Percentiles rank a stretch among this genome's conserved stretches.
Conservation (phyloP, 2,113 vertebrate species). For the Chrysochloris asiatica region DNA sequence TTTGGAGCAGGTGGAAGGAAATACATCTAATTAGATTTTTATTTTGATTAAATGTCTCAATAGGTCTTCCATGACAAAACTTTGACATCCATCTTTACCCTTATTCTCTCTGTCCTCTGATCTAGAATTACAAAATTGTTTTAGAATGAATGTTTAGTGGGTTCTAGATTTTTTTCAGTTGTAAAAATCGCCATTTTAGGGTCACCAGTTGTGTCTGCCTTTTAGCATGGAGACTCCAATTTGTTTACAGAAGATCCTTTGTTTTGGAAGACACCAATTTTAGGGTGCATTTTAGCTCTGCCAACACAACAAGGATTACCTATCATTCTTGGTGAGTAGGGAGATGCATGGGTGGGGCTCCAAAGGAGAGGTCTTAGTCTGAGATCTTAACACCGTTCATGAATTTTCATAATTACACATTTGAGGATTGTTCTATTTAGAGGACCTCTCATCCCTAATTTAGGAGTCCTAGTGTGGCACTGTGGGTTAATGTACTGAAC, state of each 20-base stretch:
- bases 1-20: slow-evolving; percentile 28
- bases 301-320: background rate
- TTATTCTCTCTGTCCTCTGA: slow-evolving; percentile 16
- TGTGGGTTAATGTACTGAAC: too few relatives aligned
- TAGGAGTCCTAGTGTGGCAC: too few relatives aligned
- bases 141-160: background rate
- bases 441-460: too few relatives aligned
- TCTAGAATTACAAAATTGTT: slow-evolving; percentile 40
- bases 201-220: background rate
- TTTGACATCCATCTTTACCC: slow-evolving; percentile 1
- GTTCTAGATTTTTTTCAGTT: slow-evolving; percentile 13
- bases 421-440: slow-evolving; percentile 42
- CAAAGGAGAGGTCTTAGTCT: background rate
- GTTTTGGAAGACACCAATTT: background rate
- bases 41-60: slow-evolving; percentile 40
- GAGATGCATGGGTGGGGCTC: background rate
- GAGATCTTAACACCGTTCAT: slow-evolving; percentile 28
- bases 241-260: slow-evolving; percentile 31
- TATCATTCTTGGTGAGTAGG: background rate
- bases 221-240: slow-evolving; percentile 2
- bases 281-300: background rate
- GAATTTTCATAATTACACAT: slow-evolving; percentile 39
- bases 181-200: slow-evolving; percentile 41
- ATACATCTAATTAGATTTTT: slow-evolving; percentile 43
- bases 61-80: slow-evolving; percentile 22